Evolutionary conservation across 2,888 invertebrate species (phyloP).

Genomic region (Ornithoptera priamus): DNA sequence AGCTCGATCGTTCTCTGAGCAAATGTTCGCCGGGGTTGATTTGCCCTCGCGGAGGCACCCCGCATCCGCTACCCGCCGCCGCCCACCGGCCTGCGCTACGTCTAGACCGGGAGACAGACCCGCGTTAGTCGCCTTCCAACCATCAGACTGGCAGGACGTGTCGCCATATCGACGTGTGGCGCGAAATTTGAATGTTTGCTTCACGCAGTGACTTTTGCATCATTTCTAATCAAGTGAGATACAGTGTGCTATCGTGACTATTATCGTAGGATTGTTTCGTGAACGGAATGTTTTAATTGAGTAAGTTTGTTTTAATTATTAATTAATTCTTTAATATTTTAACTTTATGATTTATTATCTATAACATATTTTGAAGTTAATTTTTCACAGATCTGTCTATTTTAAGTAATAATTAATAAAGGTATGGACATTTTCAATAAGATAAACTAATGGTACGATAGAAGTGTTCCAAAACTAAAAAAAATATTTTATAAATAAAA

Average conservation of each 20-base stretch:
- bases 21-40: slow-evolving; percentile 63
- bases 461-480: too few species aligned
- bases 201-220: slow-evolving; percentile 23
- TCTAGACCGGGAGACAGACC: slow-evolving; percentile 63
- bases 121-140: slow-evolving; percentile 56
- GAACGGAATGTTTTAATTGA: slow-evolving; percentile 35
- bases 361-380: too few species aligned
- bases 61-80: slow-evolving; percentile 40
- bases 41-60: slow-evolving; percentile 43
- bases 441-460: too few species aligned
- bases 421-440: too few species aligned
- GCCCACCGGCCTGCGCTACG: slow-evolving; percentile 56
- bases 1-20: slow-evolving; percentile 56
- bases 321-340: neutral
- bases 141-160: slow-evolving; percentile 49
- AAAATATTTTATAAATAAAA: too few species aligned
- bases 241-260: slow-evolving; percentile 34
- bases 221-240: slow-evolving; percentile 31
- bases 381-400: too few species aligned
- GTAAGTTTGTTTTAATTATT: slow-evolving; percentile 35
- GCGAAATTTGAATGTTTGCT: slow-evolving; percentile 59
- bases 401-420: too few species aligned
- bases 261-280: slow-evolving; percentile 32
- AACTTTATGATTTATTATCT: neutral
- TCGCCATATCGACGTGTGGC: slow-evolving; percentile 42